Evolutionary conservation across 2,113 vertebrate species (phyloP).

Genomic region (Cynocephalus volans): DNA sequence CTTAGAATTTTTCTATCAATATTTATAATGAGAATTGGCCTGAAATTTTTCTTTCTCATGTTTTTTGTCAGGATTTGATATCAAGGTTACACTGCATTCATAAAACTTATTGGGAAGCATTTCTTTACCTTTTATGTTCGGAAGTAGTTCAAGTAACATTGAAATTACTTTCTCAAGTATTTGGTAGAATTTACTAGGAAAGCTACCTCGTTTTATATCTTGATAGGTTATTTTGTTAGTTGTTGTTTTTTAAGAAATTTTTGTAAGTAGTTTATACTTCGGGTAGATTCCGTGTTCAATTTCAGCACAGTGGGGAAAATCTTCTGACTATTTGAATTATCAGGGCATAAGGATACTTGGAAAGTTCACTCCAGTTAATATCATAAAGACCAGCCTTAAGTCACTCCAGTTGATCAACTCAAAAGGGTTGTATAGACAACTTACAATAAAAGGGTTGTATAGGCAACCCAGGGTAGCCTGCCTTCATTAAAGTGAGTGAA

Average conservation of each 20-base stretch:
- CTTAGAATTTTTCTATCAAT: not conserved
- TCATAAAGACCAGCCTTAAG: not conserved
- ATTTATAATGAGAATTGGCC: not conserved
- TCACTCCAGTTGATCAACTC: slow-evolving; percentile 28
- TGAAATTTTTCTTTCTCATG: not conserved
- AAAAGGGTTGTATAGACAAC: not conserved
- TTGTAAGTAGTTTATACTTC: not conserved
- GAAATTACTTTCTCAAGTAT: not conserved
- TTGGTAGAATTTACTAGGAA: not conserved
- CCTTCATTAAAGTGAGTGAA: not conserved
- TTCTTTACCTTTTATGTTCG: not conserved
- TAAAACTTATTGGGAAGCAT: not conserved
- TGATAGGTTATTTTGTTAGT: not conserved
- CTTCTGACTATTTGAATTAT: not conserved
- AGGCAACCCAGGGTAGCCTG: not conserved
- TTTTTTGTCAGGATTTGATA: not conserved
- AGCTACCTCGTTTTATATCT: not conserved
- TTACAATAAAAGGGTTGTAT: not conserved
- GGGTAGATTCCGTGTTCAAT: not conserved
- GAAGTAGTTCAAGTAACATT: not conserved
- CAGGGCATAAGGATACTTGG: not conserved
- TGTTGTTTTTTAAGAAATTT: not conserved
- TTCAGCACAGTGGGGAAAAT: not conserved
- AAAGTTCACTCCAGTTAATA: not conserved
- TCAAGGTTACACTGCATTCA: not conserved